Percentiles rank a stretch among this genome's conserved stretches.
These are phyloP conservation scores for Mesopsocus fuscifrons DNA, from an alignment of 2,888 invertebrate genomes.

Conservation along the genomic window DNA sequence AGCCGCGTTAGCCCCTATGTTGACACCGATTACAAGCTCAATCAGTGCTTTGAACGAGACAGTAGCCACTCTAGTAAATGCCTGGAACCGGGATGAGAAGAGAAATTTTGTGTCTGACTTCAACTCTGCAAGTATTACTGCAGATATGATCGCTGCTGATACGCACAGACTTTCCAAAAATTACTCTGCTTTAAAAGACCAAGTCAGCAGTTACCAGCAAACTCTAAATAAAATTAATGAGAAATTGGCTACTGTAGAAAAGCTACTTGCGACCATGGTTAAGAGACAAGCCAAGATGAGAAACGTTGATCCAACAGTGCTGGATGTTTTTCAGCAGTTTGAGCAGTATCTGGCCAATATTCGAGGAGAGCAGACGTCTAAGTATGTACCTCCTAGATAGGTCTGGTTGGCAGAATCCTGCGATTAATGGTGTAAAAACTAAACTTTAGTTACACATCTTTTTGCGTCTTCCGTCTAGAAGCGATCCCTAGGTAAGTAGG, in stretches of 20 bases:
- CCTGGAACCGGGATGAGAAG: neutral
- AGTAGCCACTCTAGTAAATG: neutral
- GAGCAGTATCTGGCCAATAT: too few species aligned
- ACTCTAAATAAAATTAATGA: neutral
- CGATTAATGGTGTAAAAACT: neutral
- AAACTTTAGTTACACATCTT: neutral
- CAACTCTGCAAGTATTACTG: neutral
- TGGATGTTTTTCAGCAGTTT: too few species aligned
- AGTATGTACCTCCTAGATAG: too few species aligned
- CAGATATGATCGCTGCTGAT: neutral
- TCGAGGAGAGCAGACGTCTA: too few species aligned
- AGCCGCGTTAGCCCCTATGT: neutral
- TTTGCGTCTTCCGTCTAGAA: too few species aligned
- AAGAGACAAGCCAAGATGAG: neutral
- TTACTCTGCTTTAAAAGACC: neutral
- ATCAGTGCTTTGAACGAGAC: neutral
- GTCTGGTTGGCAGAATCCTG: too few species aligned
- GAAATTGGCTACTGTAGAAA: neutral
- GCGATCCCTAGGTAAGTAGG: too few species aligned
- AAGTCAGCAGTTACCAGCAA: neutral
- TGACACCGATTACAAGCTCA: neutral
- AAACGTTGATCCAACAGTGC: too few species aligned
- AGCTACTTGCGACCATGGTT: neutral
- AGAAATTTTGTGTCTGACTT: neutral
- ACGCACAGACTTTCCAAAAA: conserved; percentile 5